A percentile compares a stretch with the other conserved stretches of the same genome.
Evolutionary conservation across 2,113 vertebrate species (phyloP).

Genomic region (Acanthochromis polyacanthus): DNA sequence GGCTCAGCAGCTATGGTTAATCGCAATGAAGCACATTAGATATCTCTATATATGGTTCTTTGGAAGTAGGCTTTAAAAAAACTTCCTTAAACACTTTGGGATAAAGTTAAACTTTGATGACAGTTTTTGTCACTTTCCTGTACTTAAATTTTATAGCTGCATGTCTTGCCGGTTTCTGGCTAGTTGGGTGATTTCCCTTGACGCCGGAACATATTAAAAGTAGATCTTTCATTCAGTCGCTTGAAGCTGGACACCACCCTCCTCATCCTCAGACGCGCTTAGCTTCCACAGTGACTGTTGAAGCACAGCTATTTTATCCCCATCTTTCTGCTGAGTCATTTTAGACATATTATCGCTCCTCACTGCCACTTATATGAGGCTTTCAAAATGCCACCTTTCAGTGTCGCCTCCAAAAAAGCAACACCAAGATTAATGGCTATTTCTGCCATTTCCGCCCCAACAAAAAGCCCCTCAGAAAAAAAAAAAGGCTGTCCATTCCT

Average conservation of each 20-base stretch:
- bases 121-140: conserved; percentile 1
- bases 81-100: no score
- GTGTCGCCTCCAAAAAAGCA: conserved; percentile 33
- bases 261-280: conserved; percentile 16
- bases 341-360: conserved; percentile 49
- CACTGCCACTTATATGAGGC: conserved; percentile 40
- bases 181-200: conserved; percentile 42
- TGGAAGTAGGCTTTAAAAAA: background rate
- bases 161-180: background rate
- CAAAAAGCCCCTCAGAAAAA: conserved; percentile 4
- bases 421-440: conserved; percentile 37
- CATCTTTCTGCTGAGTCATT: conserved; percentile 31
- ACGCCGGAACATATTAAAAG: conserved; percentile 56
- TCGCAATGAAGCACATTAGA: background rate
- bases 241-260: conserved; percentile 32
- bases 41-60: background rate
- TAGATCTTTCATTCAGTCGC: conserved; percentile 31
- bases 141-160: conserved; percentile 12
- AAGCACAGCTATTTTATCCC: conserved; percentile 40
- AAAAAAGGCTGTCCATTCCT: background rate
- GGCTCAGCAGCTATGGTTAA: no score
- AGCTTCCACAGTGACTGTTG: conserved; percentile 26
- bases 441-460: conserved; percentile 7
- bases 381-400: conserved; percentile 54
- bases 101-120: background rate